These are phyloP conservation scores for Lepus timidus DNA, from an alignment of 2,113 vertebrate species.

Conservation along the genomic window DNA sequence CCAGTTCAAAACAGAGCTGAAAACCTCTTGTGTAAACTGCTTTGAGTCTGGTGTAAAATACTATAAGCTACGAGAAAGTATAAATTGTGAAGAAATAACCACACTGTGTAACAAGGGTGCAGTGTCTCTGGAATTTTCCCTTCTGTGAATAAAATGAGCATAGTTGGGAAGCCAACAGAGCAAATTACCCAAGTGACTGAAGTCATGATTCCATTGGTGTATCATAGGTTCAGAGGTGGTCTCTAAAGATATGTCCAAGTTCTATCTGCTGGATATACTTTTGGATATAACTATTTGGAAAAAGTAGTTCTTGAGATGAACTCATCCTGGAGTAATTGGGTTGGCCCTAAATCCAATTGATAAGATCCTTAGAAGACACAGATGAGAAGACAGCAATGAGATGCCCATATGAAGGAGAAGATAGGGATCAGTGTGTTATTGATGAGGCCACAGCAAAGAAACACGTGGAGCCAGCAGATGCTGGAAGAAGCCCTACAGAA, in stretches of 20 bases:
- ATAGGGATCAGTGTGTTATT: not conserved
- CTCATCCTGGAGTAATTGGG: not conserved
- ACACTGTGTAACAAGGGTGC: too few relatives aligned
- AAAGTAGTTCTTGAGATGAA: not conserved
- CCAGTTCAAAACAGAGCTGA: not conserved
- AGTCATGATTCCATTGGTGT: not conserved
- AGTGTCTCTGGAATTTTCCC: not conserved
- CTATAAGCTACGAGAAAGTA: not conserved
- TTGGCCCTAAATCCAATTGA: not conserved
- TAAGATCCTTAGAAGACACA: not conserved
- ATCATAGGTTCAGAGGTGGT: not conserved
- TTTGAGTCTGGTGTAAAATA: not conserved
- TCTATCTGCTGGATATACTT: too few relatives aligned
- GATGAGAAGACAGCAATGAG: not conserved
- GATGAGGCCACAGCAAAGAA: not conserved
- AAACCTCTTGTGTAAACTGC: not conserved
- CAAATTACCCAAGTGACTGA: not conserved
- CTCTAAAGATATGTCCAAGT: not conserved
- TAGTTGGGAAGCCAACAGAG: not conserved
- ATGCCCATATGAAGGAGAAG: not conserved
- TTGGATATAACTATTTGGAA: not conserved
- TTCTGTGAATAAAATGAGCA: not conserved
- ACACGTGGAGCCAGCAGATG: not conserved
- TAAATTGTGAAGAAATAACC: not conserved
- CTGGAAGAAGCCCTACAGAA: not conserved